phyloP scores from a whole-genome alignment of 1,140 invertebrate genomes.

The Anastrepha ludens region DNA sequence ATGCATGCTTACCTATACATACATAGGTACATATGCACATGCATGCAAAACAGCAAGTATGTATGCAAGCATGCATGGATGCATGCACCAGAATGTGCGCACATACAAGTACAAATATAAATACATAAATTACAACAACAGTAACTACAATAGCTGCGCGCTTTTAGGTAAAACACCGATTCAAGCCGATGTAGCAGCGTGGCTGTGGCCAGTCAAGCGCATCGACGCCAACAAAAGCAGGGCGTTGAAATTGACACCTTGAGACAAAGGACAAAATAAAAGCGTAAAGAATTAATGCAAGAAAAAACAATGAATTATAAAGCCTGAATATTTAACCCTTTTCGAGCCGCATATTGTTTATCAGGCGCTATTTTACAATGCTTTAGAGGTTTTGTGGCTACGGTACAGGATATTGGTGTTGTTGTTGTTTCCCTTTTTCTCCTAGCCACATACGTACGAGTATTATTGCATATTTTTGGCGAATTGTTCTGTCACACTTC shows the following conservation, averaged over 20 bases:
- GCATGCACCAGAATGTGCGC: neutral
- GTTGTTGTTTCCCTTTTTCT: neutral
- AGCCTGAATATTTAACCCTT: constrained; percentile 52
- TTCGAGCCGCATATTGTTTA: constrained; percentile 25
- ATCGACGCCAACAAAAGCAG: constrained; percentile 55
- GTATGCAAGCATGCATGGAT: neutral
- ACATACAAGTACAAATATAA: neutral
- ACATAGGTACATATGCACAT: neutral
- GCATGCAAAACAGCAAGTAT: neutral
- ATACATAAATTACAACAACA: neutral
- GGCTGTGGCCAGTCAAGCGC: constrained; percentile 19
- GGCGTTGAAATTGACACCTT: constrained; percentile 60
- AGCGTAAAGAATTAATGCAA: neutral
- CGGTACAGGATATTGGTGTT: neutral
- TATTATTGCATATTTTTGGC: constrained; percentile 53
- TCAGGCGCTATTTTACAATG: neutral
- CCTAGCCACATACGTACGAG: neutral
- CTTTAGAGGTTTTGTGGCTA: neutral
- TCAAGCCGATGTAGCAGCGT: neutral
- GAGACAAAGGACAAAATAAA: constrained; percentile 50
- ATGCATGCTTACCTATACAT: neutral
- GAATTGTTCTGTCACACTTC: constrained; percentile 50
- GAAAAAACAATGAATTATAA: constrained; percentile 9
- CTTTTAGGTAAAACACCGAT: neutral
- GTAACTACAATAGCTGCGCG: neutral